A percentile compares a stretch with the other conserved stretches of the same genome.
phyloP scores from a whole-genome alignment of 2,797 vertebrate species.

The Euthynnus affinis region DNA sequence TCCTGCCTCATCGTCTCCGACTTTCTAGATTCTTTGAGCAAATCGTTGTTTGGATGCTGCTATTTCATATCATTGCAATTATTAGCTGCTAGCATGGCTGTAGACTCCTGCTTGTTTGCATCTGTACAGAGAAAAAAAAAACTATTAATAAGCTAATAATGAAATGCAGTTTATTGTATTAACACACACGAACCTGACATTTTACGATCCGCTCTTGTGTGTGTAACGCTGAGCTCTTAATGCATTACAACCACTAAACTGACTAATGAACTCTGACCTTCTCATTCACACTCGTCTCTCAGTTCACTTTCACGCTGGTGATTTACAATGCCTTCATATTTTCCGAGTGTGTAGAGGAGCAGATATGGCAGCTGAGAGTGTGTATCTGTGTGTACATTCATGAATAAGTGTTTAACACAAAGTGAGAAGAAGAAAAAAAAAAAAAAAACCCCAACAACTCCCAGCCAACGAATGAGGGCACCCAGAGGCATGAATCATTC shows the following conservation, averaged over 20 bases:
- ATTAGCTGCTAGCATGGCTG: background rate
- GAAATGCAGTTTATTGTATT: background rate
- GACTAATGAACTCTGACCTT: slow-evolving; percentile 29
- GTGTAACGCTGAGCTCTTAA: slow-evolving; percentile 10
- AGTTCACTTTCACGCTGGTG: slow-evolving; percentile 5
- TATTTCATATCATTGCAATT: no score
- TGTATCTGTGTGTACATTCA: slow-evolving; percentile 37
- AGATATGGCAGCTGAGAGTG: slow-evolving; percentile 9
- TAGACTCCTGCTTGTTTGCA: background rate
- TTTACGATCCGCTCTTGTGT: background rate
- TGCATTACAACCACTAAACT: background rate
- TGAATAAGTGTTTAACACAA: slow-evolving; percentile 60
- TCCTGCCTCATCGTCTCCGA: no score
- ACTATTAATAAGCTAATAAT: background rate
- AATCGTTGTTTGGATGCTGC: no score
- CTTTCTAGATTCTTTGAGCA: no score
- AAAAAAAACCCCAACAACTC: background rate
- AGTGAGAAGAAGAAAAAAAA: slow-evolving; percentile 27
- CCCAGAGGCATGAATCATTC: slow-evolving; percentile 75
- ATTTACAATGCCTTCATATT: slow-evolving; percentile 20
- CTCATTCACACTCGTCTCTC: slow-evolving; percentile 3
- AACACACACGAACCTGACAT: background rate
- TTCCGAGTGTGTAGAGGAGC: slow-evolving; percentile 1
- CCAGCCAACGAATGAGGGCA: slow-evolving; percentile 38
- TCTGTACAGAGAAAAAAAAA: no score